Conservation (phyloP, 37 sponge, comb jelly and placozoan genomes). For the Agelas oroides region DNA sequence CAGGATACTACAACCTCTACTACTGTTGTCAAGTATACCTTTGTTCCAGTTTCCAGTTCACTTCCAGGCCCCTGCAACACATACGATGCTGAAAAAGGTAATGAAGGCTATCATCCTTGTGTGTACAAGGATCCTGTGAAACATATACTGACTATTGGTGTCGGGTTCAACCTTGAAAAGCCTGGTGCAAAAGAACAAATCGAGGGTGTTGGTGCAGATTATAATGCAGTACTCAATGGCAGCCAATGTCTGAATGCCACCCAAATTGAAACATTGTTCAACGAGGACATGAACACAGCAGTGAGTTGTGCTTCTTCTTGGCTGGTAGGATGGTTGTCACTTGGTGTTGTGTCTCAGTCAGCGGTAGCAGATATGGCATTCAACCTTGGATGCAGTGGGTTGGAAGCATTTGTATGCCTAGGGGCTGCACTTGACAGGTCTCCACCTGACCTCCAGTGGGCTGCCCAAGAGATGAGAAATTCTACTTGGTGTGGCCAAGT, state of each 20-base stretch:
- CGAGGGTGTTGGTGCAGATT: conserved; percentile 7
- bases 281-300: conserved; percentile 3
- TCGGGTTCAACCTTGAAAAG: background rate
- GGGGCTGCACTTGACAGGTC: background rate
- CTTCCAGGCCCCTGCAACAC: conserved; percentile 31
- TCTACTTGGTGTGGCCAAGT: conserved; percentile 18
- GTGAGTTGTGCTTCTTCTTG: conserved; percentile 1
- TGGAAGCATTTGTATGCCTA: background rate
- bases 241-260: background rate
- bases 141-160: conserved; percentile 6
- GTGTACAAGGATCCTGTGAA: background rate
- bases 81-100: background rate
- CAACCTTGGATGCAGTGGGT: conserved; percentile 3
- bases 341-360: background rate
- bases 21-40: too few relatives aligned
- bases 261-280: background rate
- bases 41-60: too few relatives aligned
- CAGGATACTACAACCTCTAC: too few relatives aligned
- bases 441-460: conserved; percentile 3
- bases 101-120: conserved; percentile 9
- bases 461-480: conserved; percentile 3
- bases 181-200: background rate
- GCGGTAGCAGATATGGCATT: conserved; percentile 33
- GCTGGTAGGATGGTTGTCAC: background rate
- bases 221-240: conserved; percentile 12